Conservation (phyloP, 1,140 invertebrate species). For the Marisa cornuarietis region DNA sequence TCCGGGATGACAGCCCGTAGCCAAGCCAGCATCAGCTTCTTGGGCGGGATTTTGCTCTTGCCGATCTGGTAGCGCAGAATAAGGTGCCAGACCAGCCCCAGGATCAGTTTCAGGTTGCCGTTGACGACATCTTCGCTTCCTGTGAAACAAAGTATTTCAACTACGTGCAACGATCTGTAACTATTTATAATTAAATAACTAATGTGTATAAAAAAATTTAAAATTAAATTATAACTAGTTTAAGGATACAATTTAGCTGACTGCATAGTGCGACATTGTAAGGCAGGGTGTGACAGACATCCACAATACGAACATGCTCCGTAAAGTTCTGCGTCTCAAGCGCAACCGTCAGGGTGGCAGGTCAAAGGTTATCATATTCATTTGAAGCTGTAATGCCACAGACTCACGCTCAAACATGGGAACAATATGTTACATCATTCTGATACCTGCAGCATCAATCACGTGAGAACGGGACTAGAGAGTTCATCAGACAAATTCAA, state of each 20-base stretch:
- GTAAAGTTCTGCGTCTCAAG: no score
- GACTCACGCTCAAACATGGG: no score
- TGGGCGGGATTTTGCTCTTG: slow-evolving; percentile 93
- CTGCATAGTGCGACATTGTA: not conserved
- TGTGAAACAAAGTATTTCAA: slow-evolving; percentile 69
- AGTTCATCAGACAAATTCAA: no score
- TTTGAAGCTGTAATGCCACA: no score
- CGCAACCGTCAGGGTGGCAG: no score
- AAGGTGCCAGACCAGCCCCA: slow-evolving; percentile 97
- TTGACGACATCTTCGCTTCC: slow-evolving; percentile 98
- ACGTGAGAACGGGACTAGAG: no score
- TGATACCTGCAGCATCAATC: no score
- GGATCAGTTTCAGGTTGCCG: slow-evolving; percentile 95
- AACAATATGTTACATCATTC: no score
- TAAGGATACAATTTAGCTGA: not conserved
- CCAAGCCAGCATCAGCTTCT: slow-evolving; percentile 98
- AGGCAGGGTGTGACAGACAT: no score
- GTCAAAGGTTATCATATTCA: no score
- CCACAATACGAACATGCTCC: no score
- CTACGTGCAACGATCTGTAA: not conserved
- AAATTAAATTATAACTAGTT: not conserved
- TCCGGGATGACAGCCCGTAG: slow-evolving; percentile 93
- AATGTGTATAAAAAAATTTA: not conserved
- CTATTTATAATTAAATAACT: not conserved
- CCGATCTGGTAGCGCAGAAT: slow-evolving; percentile 96